These are phyloP conservation scores for Empis stercorea DNA, from an alignment of 2,888 invertebrate species.

Conservation along the genomic window DNA sequence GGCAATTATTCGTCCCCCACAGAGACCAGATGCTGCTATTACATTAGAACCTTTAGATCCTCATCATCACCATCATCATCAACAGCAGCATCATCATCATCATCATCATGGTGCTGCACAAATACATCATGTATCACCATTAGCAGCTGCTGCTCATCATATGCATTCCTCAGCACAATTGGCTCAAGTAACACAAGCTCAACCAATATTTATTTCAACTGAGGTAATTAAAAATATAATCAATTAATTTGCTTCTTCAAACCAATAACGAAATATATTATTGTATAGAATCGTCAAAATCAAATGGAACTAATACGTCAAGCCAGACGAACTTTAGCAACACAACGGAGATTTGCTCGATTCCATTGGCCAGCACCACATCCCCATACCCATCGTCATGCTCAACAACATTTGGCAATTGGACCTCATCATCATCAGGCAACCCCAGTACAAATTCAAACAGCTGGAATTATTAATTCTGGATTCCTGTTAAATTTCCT, in stretches of 20 bases:
- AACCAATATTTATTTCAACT: constrained; percentile 35
- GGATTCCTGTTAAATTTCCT: constrained; percentile 78
- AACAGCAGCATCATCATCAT: constrained; percentile 27
- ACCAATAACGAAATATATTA: no score
- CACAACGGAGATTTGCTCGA: constrained; percentile 41
- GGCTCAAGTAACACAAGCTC: constrained; percentile 42
- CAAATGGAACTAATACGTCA: constrained; percentile 22
- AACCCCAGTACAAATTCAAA: constrained; percentile 33
- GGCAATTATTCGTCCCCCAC: neutral
- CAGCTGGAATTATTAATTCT: constrained; percentile 45
- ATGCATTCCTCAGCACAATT: constrained; percentile 35
- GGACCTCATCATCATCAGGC: constrained; percentile 36
- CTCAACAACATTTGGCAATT: constrained; percentile 32
- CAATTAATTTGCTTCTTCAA: neutral
- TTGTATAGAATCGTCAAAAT: constrained; percentile 21
- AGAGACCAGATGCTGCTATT: constrained; percentile 31
- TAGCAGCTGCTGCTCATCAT: constrained; percentile 32
- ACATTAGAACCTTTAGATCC: constrained; percentile 31
- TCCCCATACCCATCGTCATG: constrained; percentile 27
- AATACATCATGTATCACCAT: constrained; percentile 36
- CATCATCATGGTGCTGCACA: constrained; percentile 29
- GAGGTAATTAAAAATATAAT: constrained; percentile 19
- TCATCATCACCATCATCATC: constrained; percentile 26
- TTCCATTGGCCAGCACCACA: constrained; percentile 39
- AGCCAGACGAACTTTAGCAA: constrained; percentile 35